These are phyloP conservation scores for Hydractinia echinata DNA, from an alignment of 30 jellyfish, hydroid and myxozoan genomes.

Conservation along the genomic window DNA sequence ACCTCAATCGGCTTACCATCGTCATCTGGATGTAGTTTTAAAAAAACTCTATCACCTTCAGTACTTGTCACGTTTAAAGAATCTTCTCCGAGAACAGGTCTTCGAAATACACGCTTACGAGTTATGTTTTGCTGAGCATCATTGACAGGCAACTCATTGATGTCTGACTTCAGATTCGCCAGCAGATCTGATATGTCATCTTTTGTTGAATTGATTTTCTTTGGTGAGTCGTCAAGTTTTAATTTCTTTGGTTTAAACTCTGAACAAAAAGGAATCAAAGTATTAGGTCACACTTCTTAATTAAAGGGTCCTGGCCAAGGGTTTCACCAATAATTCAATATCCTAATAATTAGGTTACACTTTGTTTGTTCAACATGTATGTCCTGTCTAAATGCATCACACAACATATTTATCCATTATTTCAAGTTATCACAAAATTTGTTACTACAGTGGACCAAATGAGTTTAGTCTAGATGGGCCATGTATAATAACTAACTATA, in stretches of 20 bases:
- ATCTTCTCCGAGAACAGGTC: slow-evolving; percentile 65
- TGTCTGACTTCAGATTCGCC: not conserved
- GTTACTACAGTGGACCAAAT: too few relatives aligned
- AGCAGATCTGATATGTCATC: not conserved
- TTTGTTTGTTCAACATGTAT: too few relatives aligned
- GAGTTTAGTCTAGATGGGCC: too few relatives aligned
- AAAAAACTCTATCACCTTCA: slow-evolving; percentile 69
- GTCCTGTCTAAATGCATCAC: too few relatives aligned
- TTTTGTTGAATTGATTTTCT: not conserved
- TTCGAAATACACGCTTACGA: slow-evolving; percentile 38
- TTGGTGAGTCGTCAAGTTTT: not conserved
- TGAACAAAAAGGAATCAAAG: not conserved
- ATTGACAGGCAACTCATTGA: not conserved
- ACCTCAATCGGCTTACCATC: too few relatives aligned
- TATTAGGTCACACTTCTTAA: not conserved
- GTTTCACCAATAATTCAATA: too few relatives aligned
- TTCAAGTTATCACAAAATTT: too few relatives aligned
- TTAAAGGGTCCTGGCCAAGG: too few relatives aligned
- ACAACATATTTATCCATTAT: too few relatives aligned
- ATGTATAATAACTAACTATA: too few relatives aligned
- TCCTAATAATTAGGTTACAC: too few relatives aligned
- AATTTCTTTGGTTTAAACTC: slow-evolving; percentile 8
- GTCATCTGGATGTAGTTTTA: slow-evolving; percentile 14
- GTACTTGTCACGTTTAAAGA: slow-evolving; percentile 51
- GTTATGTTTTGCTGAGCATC: not conserved